Base-by-base conservation (phyloP, 2,888 invertebrate species). In the Chloromyia formosa region DNA sequence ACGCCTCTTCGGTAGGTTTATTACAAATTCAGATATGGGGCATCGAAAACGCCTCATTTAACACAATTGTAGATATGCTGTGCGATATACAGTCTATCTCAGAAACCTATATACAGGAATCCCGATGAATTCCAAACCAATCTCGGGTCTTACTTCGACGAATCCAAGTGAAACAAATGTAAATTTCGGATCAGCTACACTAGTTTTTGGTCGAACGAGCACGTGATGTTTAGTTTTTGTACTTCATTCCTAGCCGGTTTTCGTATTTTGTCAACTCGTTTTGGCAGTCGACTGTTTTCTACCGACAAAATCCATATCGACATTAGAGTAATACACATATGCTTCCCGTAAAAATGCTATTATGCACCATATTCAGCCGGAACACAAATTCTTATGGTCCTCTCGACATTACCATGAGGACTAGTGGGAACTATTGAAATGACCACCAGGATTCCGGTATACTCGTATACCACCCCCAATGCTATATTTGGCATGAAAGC, bases 21-120 rank as follows among this genome's bases (percentile, higher is more conserved):
- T 49, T 49, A 49, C 49, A 49, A 49, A 49, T 49, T 49, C 49
- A 49, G 49, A 49, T 49, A 49, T 49, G 14, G 49, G 23, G 60
- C 23, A 60, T 60, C 27, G 12, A 23, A 60, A 60, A 60, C 60
- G 60, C 27, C 12, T 23, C 60, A 60, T 60, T 60, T 23, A 60
- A 23, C 60, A 22, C 60, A 60, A 60, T 60, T 60, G 23, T 60
- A 27, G 14, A n/a, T 12, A 49, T 49, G 16, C 10, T 12, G 16
- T 5, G 3, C 16, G 49, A 49, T 12, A 49, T n/a, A 49, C 49
- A 49, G 49, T 49, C 12, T n/a, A 49, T 12, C 49, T 10, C 49
- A n/a, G 16, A 49, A 49, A 12, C 16, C 1, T 1, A n/a, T 10
- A 12, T 1, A 49, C 49, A n/a, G 3, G 4, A n/a, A 12, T 49